phyloP scores from a whole-genome alignment of 2,113 vertebrate species.

The Nematolebias whitei region DNA sequence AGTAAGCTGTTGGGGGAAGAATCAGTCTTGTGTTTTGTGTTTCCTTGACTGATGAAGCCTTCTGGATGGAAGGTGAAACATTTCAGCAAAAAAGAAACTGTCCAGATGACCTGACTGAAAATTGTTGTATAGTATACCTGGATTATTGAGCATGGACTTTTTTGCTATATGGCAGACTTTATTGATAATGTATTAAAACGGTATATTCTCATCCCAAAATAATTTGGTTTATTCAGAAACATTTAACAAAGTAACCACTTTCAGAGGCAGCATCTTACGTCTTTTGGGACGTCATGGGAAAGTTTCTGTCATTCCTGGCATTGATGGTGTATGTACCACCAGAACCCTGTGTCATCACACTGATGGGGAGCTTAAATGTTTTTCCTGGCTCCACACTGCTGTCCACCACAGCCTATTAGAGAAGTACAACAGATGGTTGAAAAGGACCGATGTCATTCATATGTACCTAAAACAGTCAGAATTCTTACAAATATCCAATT shows the following conservation, averaged over 20 bases:
- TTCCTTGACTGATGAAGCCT: no score
- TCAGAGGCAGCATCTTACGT: constrained; percentile 44
- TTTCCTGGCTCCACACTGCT: constrained; percentile 70
- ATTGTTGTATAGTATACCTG: no score
- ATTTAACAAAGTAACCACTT: not conserved
- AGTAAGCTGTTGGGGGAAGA: no score
- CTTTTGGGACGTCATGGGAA: constrained; percentile 23
- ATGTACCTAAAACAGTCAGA: not conserved
- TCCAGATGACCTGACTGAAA: no score
- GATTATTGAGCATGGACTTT: no score
- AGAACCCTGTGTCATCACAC: constrained; percentile 58
- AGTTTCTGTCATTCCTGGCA: constrained; percentile 66
- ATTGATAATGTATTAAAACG: no score
- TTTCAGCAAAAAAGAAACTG: no score
- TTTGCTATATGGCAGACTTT: no score
- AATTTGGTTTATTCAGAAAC: no score
- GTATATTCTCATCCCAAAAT: no score
- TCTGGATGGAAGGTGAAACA: no score
- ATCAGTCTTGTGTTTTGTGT: no score
- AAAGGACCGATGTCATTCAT: not conserved
- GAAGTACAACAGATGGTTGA: not conserved
- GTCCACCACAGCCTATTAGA: constrained; percentile 59
- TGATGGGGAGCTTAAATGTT: constrained; percentile 54
- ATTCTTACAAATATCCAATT: not conserved
- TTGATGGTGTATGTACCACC: constrained; percentile 52